phyloP scores from a whole-genome alignment of 92 coral and sea anemone genomes.

The Epizoanthus scotinus region DNA sequence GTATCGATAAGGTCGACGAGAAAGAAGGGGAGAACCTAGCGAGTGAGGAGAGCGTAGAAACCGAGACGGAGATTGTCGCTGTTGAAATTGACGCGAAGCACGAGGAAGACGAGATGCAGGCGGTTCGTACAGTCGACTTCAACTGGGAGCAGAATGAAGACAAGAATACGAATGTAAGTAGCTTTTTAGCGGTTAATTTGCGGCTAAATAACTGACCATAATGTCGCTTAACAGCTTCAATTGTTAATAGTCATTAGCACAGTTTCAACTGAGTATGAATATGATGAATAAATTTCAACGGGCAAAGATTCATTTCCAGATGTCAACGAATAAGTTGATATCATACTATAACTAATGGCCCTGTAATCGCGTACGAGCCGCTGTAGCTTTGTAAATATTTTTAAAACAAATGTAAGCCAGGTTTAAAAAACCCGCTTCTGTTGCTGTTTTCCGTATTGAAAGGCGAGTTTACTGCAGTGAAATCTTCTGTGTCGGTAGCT shows the following conservation, averaged over 20 bases:
- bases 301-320: constrained; percentile 20
- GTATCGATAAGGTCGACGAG: neutral
- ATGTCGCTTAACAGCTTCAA: neutral
- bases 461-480: too few relatives aligned
- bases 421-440: too few relatives aligned
- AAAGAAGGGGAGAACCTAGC: neutral
- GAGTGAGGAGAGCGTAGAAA: neutral
- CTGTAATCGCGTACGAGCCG: neutral
- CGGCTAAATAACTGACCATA: neutral
- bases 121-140: constrained; percentile 20
- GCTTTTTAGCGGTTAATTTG: neutral
- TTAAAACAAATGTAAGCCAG: too few relatives aligned
- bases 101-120: constrained; percentile 21
- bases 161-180: constrained; percentile 10
- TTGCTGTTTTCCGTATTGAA: too few relatives aligned
- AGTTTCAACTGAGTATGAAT: neutral
- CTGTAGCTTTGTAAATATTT: too few relatives aligned
- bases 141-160: neutral
- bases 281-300: constrained; percentile 2
- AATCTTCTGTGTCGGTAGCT: too few relatives aligned
- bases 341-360: neutral
- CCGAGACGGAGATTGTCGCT: constrained; percentile 4
- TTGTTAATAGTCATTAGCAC: neutral
- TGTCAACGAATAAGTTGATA: neutral
- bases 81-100: neutral